phyloP scores from a whole-genome alignment of 2,888 invertebrate genomes.

The Heliconius ethilla region DNA sequence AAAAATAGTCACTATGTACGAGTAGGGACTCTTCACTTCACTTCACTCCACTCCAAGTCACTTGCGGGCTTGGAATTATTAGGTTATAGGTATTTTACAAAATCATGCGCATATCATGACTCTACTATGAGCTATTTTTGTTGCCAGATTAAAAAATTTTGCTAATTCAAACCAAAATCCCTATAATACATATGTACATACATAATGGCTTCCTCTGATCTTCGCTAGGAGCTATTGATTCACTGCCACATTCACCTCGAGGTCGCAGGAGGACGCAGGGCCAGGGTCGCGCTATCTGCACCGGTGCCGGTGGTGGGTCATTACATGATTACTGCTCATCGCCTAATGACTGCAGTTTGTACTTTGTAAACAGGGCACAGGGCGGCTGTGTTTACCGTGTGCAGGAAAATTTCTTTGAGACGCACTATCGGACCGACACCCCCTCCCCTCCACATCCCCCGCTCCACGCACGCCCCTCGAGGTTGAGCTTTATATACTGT shows the following conservation, averaged over 20 bases:
- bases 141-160: no score
- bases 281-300: constrained; percentile 33
- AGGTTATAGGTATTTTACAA: no score
- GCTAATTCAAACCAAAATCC: no score
- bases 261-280: constrained; percentile 32
- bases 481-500: constrained; percentile 50
- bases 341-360: constrained; percentile 44
- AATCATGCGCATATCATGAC: no score
- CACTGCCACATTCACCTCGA: not conserved
- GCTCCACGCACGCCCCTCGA: constrained; percentile 34
- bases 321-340: constrained; percentile 40
- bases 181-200: no score
- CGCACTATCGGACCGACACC: constrained; percentile 41
- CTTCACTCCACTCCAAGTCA: no score
- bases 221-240: not conserved
- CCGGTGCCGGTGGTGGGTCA: constrained; percentile 6
- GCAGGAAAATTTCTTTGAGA: constrained; percentile 49
- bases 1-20: no score
- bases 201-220: not conserved
- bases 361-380: constrained; percentile 49
- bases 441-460: constrained; percentile 22
- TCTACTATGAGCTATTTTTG: no score
- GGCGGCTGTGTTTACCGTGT: constrained; percentile 46
- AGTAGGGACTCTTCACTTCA: no score
- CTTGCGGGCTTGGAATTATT: no score